These are phyloP conservation scores for Drosophila setosimentum DNA, from an alignment of 2,888 invertebrate species.

Conservation along the genomic window DNA sequence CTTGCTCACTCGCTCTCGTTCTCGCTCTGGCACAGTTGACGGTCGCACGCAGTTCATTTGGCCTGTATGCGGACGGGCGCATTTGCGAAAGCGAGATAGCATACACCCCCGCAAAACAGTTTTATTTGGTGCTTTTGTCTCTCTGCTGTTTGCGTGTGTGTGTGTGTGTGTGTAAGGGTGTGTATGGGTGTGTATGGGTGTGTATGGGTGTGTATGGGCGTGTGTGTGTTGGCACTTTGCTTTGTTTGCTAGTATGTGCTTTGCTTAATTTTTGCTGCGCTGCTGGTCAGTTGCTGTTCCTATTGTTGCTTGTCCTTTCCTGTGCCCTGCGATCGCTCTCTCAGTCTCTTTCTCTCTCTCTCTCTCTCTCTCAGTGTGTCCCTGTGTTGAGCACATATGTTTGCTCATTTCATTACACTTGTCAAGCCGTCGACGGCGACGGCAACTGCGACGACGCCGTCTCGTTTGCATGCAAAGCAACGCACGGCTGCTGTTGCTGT, in stretches of 20 bases:
- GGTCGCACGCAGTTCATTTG: constrained; percentile 51
- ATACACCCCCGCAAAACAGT: constrained; percentile 49
- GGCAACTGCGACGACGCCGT: constrained; percentile 25
- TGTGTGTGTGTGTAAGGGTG: no score
- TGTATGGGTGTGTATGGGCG: constrained; percentile 23
- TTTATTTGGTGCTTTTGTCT: constrained; percentile 43
- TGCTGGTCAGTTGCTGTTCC: constrained; percentile 50
- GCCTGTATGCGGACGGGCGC: constrained; percentile 9
- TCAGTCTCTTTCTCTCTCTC: not conserved
- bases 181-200: constrained; percentile 5
- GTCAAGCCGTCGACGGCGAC: constrained; percentile 61
- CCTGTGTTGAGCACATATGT: constrained; percentile 22
- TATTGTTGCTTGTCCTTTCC: constrained; percentile 28
- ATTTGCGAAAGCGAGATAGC: constrained; percentile 42
- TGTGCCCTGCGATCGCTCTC: constrained; percentile 27
- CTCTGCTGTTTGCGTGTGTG: constrained; percentile 7
- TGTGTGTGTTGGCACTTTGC: constrained; percentile 52
- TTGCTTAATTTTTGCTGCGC: constrained; percentile 55
- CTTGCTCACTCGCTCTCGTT: constrained; percentile 36
- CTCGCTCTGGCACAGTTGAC: constrained; percentile 11
- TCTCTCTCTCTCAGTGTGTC: not conserved
- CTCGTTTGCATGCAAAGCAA: constrained; percentile 68
- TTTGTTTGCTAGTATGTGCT: constrained; percentile 51
- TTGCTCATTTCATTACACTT: constrained; percentile 69
- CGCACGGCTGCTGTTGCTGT: constrained; percentile 14